These are phyloP conservation scores for Columbina picui DNA, from an alignment of 2,113 vertebrate genomes.

Conservation along the genomic window DNA sequence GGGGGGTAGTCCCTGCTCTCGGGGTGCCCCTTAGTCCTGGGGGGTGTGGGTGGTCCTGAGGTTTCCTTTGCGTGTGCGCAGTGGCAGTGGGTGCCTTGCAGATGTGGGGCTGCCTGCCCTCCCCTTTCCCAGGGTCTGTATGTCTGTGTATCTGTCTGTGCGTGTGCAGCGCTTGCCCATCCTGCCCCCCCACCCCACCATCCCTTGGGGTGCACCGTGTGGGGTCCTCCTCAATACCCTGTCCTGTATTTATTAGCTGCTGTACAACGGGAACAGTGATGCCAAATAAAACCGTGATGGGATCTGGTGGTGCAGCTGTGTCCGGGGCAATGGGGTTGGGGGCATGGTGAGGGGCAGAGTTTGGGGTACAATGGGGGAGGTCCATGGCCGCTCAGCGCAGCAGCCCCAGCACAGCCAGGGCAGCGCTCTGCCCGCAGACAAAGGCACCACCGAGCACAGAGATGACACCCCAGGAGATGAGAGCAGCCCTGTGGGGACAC, in stretches of 20 bases:
- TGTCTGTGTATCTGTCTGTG: neutral
- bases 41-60: neutral
- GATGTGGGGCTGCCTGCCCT: neutral
- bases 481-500: slow-evolving; percentile 65
- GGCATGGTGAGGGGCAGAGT: accelerated
- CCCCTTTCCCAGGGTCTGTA: neutral
- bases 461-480: slow-evolving; percentile 85
- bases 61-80: neutral
- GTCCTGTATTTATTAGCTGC: slow-evolving; percentile 36
- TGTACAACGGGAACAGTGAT: neutral
- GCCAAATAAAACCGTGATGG: slow-evolving; percentile 49
- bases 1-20: neutral
- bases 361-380: neutral
- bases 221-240: neutral
- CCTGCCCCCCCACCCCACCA: neutral
- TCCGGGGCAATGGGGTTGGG: neutral
- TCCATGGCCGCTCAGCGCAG: neutral
- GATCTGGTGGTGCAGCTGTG: neutral
- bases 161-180: neutral
- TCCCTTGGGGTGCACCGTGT: neutral
- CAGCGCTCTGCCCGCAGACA: slow-evolving; percentile 94
- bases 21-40: neutral
- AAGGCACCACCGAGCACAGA: slow-evolving; percentile 86
- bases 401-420: slow-evolving; percentile 83
- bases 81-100: neutral